Base-by-base conservation (phyloP, 2,888 invertebrate species). In the Cosmia trapezina region DNA sequence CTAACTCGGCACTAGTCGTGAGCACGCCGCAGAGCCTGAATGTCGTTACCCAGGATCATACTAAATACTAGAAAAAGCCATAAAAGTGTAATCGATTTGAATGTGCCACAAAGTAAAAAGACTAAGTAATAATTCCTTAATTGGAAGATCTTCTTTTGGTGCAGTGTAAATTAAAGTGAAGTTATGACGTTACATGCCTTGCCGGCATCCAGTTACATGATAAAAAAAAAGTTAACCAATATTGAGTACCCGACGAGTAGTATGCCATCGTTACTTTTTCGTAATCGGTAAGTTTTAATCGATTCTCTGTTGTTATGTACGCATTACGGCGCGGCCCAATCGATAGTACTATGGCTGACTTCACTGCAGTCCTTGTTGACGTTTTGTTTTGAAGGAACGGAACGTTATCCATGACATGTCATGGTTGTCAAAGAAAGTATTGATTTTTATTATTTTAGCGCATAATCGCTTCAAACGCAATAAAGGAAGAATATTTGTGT, bases 231-330 rank as follows among this genome's bases (percentile, higher is more conserved):
- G 90, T 94, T 94, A 92, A 94, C 91, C 93, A 94, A 90, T 90
- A 95, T 94, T 89, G 95, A 95, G 90, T 91, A 92, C 73, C 88
- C 91, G 86, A 88, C 91, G 85, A 94, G 89, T 93, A 96, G 93
- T 90, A 97, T 97, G 97, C 97, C 97, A 86, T 96, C 97, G 91
- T 96, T 97, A 96, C 95, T 97, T 94, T 97, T 96, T 93, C 96
- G 96, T 94, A 97, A 97, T 96, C 96, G 97, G 97, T 97, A 92
- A 97, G 97, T 97, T 80, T 77, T 73, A 70, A 89, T 89, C 86
- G 81, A 80, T 85, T 84, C 51, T 17, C 72, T 72, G 65, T 80
- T 80, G 84, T 78, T 87, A 84, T 86, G 85, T 88, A 89, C 87
- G 91, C 90, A 90, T 87, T 89, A 89, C 87, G 89, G 88, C 83